Percentiles rank a stretch among this genome's conserved stretches.
Evolutionary conservation across 2,797 vertebrate genomes (phyloP).

Genomic region (Okamejei kenojei): DNA sequence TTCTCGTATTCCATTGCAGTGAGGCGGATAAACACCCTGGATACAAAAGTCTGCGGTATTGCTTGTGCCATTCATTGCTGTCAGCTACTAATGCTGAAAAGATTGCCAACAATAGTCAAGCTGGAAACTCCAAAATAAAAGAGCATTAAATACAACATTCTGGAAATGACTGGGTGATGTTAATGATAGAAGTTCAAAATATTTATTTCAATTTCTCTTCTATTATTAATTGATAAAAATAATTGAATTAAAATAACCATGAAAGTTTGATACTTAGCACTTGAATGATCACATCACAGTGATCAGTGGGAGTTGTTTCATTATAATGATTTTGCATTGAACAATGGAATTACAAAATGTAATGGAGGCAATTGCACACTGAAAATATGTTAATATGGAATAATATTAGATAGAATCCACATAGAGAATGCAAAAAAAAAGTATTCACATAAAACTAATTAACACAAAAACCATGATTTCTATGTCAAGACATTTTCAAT

Average conservation of each 20-base stretch:
- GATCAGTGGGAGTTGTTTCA: neutral
- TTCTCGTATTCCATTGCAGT: neutral
- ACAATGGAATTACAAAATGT: neutral
- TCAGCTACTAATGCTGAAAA: neutral
- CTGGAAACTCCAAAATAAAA: neutral
- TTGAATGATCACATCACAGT: constrained; percentile 13
- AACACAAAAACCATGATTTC: constrained; percentile 22
- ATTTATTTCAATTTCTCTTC: neutral
- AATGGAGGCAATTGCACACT: neutral
- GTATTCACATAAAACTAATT: constrained; percentile 44
- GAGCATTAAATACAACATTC: neutral
- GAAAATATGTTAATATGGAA: neutral
- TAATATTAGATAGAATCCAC: constrained; percentile 45
- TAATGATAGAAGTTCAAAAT: neutral
- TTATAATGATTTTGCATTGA: neutral
- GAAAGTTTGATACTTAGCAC: neutral
- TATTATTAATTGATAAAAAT: neutral
- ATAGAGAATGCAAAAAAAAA: constrained; percentile 27
- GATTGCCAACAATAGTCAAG: neutral
- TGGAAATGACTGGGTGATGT: neutral
- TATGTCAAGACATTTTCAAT: neutral
- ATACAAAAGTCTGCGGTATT: neutral
- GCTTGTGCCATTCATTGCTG: neutral
- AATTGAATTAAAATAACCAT: neutral
- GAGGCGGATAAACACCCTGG: neutral